phyloP scores from a whole-genome alignment of 2,113 vertebrate genomes.

The Prolemur simus region DNA sequence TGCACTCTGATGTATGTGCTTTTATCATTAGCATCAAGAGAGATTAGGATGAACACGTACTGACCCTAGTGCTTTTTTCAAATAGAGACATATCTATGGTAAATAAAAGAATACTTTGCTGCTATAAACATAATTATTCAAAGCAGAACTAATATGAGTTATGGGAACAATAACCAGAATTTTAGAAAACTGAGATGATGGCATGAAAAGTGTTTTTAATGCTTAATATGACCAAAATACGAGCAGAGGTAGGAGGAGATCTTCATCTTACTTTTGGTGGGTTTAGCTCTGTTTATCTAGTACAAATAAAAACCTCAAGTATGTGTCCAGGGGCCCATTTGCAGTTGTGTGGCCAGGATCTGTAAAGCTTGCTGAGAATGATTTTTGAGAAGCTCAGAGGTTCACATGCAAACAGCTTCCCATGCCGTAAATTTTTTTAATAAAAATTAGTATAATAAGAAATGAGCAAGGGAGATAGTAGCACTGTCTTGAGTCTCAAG shows the following conservation, averaged over 20 bases:
- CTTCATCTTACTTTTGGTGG: neutral
- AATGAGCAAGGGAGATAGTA: neutral
- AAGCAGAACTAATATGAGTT: neutral
- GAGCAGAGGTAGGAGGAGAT: neutral
- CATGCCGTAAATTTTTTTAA: neutral
- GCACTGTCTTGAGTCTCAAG: neutral
- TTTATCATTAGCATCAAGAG: neutral
- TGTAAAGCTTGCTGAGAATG: neutral
- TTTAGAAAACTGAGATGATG: constrained; percentile 17
- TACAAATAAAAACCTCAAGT: neutral
- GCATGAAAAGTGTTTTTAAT: neutral
- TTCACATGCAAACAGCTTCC: neutral
- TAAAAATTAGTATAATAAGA: neutral
- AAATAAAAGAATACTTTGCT: neutral
- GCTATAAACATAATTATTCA: neutral
- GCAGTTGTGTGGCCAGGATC: neutral
- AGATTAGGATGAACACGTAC: neutral
- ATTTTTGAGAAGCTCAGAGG: neutral
- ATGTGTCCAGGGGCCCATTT: neutral
- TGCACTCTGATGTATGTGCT: neutral
- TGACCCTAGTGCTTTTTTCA: neutral
- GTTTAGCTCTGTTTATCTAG: constrained; percentile 3
- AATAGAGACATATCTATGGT: neutral
- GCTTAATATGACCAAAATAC: neutral
- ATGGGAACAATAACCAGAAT: neutral